Base-by-base conservation (phyloP, 2,888 invertebrate species). In the Cephus runcator region DNA sequence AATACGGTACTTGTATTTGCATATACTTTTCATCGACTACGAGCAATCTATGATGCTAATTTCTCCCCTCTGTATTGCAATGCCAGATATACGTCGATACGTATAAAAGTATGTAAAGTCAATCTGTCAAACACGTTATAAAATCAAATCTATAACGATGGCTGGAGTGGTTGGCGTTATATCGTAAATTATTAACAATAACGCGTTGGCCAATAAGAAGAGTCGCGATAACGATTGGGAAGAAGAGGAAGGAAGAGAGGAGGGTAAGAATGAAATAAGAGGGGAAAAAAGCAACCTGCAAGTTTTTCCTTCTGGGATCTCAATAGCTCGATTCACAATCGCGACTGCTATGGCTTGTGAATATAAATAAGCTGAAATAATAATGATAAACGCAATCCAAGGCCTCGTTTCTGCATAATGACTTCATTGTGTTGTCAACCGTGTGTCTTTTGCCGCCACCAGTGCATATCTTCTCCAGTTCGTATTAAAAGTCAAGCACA, bases 361-460 rank as follows among this genome's bases (percentile, higher is more conserved):
- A 77, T 75, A 75, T 79, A 77, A 78, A 79, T 80, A 73, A 80
- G 75, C 71, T 76, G 69, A 68, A 79, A 81, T 77, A 79, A 79
- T 76, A 79, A 81, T 79, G 77, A 82, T 77, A 79, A 79, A 76
- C 79, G 40, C 69, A 69, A 79, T 36, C 74, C 77, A 79, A 79
- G 82, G 73, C 79, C 77, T 76, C 76, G 78, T 82, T 81, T 79
- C 82, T 81, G 82, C 82, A 82, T 82, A 82, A 82, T 81, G 81
- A 82, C 76, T 81, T 81, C 79, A 81, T 82, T 82, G 82, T 82
- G 77, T 80, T 76, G 76, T 77, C 78, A 78, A 78, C 75, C 79
- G 81, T 76, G 77, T 74, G 76, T 79, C 77, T 76, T 79, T 81
- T 73, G 35, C 69, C 69, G 76, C 76, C 73, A 76, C 78, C 56